Evolutionary conservation across 1,140 invertebrate genomes (phyloP), one percentile per base, ranked within the genome.

Genomic region (Drosophila neocordata): DNA sequence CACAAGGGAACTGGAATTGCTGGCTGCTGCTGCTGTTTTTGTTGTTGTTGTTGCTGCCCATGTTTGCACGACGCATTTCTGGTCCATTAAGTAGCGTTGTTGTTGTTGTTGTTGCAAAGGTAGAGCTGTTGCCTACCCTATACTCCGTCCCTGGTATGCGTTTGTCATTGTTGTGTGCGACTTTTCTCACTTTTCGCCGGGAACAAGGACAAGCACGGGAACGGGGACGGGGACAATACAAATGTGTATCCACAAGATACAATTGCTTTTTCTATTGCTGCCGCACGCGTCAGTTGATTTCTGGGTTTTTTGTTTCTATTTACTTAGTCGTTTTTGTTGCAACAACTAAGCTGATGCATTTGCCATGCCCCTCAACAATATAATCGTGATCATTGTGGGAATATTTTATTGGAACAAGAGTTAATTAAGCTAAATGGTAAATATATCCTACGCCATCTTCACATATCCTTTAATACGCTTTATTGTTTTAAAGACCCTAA

Each of bases 31-130:
- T 18, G 44, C 15, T 48, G 15, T 15, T 44, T 12, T 15, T 18
- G 24, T 22, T 22, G 12, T 18, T n/a, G 20, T 8, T 57, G 24
- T 7, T 35, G 9, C 13, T 12, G n/a, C 44, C 20, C 55, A 65
- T 87, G 83, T 87, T 87, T 88, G 83, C 83, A 82, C 75, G 73
- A 77, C 79, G 83, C 83, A 87, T 87, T 85, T 87, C 82, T 88
- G 83, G 83, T 88, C 83, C 83, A 87, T 87, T 88, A 88, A 88
- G 83, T 88, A 79, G 83, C 78, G 65, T 15, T 73, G 68, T 58
- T 65, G 37, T 7, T 74, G 38, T 71, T 68, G 38, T 70, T 73
- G 61, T 64, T 67, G 64, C 62, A 75, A 78, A 84, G 80, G 80
- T 83, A 64, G 51, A 68, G 31, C 8, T 41, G 18, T 48, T 48